Conservation (phyloP, 2,797 vertebrate species). For the Melanotaenia trifasciata region DNA sequence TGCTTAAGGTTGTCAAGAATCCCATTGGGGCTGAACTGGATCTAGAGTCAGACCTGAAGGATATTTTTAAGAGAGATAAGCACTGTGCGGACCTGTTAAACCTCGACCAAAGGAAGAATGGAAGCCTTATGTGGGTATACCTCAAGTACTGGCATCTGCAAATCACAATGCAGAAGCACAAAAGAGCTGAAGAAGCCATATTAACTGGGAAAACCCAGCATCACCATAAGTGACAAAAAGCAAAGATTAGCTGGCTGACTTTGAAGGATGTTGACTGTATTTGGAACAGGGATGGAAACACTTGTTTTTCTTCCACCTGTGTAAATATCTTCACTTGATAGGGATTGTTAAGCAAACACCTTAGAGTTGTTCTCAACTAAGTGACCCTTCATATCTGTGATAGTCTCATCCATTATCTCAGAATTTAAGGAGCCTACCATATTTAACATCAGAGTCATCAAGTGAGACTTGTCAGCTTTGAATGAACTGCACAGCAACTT, state of each 20-base stretch:
- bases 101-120: constrained; percentile 89
- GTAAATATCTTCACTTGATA: constrained; percentile 18
- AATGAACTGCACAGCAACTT: constrained; percentile 3
- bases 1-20: constrained; percentile 86
- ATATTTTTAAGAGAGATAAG: constrained; percentile 94
- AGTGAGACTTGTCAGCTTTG: constrained; percentile 12
- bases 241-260: constrained; percentile 10
- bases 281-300: constrained; percentile 31
- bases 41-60: constrained; percentile 87
- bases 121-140: constrained; percentile 97
- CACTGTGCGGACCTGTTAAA: constrained; percentile 90
- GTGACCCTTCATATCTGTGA: constrained; percentile 1
- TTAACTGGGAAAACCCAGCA: constrained; percentile 57
- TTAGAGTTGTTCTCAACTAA: constrained; percentile 1
- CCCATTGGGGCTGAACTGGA: constrained; percentile 83
- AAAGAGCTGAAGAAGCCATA: constrained; percentile 85
- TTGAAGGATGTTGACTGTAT: constrained; percentile 16
- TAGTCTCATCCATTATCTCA: constrained; percentile 5
- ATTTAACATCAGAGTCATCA: constrained; percentile 10
- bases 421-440: constrained; percentile 5
- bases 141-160: constrained; percentile 93
- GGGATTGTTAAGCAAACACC: constrained; percentile 27
- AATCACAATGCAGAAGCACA: constrained; percentile 88
- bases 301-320: constrained; percentile 8
- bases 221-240: constrained; percentile 59